These are phyloP conservation scores for Oryzaephilus surinamensis DNA, from an alignment of 1,140 invertebrate species.

Conservation along the genomic window DNA sequence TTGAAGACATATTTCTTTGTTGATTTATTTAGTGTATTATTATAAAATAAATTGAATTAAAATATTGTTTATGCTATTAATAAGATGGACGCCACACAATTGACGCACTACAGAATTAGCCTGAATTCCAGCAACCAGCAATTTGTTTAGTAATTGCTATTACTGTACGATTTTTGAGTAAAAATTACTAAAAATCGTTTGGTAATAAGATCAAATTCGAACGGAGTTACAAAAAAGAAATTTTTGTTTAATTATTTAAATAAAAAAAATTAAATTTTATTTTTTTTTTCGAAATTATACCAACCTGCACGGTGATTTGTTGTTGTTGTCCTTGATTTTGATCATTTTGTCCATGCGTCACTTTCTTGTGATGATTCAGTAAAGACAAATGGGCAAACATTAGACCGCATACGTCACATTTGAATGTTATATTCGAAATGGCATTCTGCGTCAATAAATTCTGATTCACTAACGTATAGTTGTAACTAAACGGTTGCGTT, in stretches of 20 bases:
- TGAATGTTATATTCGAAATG: slow-evolving; percentile 70
- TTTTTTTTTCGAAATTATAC: not conserved
- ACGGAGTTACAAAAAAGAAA: not conserved
- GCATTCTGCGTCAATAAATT: slow-evolving; percentile 55
- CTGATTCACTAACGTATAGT: slow-evolving; percentile 46
- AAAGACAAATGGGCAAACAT: slow-evolving; percentile 69
- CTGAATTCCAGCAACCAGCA: too few relatives aligned
- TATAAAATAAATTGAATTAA: too few relatives aligned
- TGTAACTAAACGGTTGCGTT: slow-evolving; percentile 58
- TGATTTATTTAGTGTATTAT: too few relatives aligned
- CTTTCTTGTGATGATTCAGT: slow-evolving; percentile 70
- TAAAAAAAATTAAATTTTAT: not conserved
- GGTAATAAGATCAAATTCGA: not conserved
- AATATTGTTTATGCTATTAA: too few relatives aligned
- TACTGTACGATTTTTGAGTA: too few relatives aligned
- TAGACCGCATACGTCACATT: slow-evolving; percentile 74
- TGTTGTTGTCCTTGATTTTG: slow-evolving; percentile 40
- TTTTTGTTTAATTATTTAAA: not conserved
- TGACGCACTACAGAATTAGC: too few relatives aligned
- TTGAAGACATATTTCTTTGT: too few relatives aligned
- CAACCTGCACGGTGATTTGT: slow-evolving; percentile 43
- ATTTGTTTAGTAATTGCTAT: too few relatives aligned
- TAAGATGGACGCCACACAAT: not conserved
- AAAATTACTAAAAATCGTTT: too few relatives aligned
- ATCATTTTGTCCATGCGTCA: slow-evolving; percentile 50